Evolutionary conservation across 2,797 vertebrate species (phyloP).

Genomic region (Sebastes hubbsi): DNA sequence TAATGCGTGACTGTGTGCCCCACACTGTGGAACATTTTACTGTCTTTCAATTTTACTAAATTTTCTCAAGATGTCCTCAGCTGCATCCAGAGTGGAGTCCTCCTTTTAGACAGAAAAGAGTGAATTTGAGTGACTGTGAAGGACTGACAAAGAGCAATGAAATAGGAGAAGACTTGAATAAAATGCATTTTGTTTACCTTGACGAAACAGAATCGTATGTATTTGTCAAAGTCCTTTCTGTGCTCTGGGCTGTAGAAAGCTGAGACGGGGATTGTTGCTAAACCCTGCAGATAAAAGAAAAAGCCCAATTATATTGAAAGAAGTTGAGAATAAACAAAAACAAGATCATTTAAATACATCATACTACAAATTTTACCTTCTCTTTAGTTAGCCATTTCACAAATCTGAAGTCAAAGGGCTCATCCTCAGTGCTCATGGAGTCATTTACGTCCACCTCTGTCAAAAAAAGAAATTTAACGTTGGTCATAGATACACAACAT

Average conservation of each 20-base stretch:
- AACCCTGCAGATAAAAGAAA: constrained; percentile 79
- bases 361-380: constrained; percentile 81
- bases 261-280: constrained; percentile 91
- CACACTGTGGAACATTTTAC: constrained; percentile 11
- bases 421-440: constrained; percentile 53
- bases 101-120: constrained; percentile 77
- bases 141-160: background rate
- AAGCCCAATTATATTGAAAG: background rate
- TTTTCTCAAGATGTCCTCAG: constrained; percentile 85
- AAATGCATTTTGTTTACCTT: constrained; percentile 82
- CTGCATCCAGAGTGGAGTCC: constrained; percentile 89
- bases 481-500: background rate
- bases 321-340: background rate
- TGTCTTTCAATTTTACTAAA: constrained; percentile 74
- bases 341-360: background rate
- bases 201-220: constrained; percentile 93
- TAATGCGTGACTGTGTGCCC: background rate
- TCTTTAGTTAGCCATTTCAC: constrained; percentile 93
- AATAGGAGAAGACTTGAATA: background rate
- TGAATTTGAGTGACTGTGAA: background rate
- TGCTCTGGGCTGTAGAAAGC: constrained; percentile 87
- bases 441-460: constrained; percentile 85
- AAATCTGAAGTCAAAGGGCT: constrained; percentile 87
- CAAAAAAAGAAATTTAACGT: constrained; percentile 1
- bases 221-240: constrained; percentile 86